Evolutionary conservation across 2,888 invertebrate species (phyloP).

Genomic region (Harpalus rubripes): DNA sequence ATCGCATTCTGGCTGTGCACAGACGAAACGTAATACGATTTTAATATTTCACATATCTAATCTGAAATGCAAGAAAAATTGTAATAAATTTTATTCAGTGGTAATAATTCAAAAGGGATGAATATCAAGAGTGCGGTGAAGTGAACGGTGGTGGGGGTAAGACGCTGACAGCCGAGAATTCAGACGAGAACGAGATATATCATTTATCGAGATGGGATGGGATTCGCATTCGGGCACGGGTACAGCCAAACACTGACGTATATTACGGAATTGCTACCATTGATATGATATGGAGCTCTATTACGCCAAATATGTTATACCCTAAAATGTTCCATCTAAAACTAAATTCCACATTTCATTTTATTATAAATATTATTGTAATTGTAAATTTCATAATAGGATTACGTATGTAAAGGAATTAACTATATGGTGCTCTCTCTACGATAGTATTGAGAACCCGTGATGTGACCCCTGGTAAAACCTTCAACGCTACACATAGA

Average conservation of each 20-base stretch:
- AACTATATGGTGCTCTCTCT: too few species aligned
- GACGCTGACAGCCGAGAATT: conserved; percentile 74
- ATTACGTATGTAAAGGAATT: too few species aligned
- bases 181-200: conserved; percentile 72
- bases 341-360: not conserved
- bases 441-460: too few species aligned
- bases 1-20: conserved; percentile 45
- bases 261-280: conserved; percentile 24
- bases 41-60: conserved; percentile 76
- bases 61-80: conserved; percentile 75
- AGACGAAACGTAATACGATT: conserved; percentile 73
- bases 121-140: conserved; percentile 71
- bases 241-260: not conserved
- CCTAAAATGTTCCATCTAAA: not conserved
- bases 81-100: conserved; percentile 75
- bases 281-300: not conserved
- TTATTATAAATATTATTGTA: too few species aligned
- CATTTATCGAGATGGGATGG: conserved; percentile 75
- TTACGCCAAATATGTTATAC: not conserved
- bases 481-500: too few species aligned
- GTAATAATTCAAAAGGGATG: conserved; percentile 77
- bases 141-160: conserved; percentile 70
- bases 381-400: too few species aligned
- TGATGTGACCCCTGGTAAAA: too few species aligned
- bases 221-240: conserved; percentile 10